phyloP scores from a whole-genome alignment of 2,888 invertebrate species.

The Lithophane leautieri region DNA sequence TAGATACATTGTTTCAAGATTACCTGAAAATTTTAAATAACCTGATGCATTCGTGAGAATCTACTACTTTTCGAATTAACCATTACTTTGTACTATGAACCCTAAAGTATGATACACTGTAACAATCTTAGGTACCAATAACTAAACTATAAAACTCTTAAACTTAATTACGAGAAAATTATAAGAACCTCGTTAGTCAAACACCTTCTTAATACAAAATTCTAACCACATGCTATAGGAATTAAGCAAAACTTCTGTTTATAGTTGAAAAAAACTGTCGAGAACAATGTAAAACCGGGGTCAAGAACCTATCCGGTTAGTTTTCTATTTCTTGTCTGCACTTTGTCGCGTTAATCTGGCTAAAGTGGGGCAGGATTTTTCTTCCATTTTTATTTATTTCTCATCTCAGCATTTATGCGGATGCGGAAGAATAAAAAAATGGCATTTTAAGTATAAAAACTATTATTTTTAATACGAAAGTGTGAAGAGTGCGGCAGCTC shows the following conservation, averaged over 20 bases:
- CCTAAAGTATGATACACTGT: neutral
- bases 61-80: neutral
- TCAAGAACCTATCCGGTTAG: conserved; percentile 49
- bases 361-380: conserved; percentile 40
- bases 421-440: conserved; percentile 21
- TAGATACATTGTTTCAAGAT: neutral
- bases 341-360: conserved; percentile 45
- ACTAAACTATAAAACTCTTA: neutral
- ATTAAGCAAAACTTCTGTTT: conserved; percentile 32
- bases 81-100: neutral
- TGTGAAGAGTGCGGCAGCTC: neutral
- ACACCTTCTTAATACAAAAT: conserved; percentile 4
- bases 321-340: conserved; percentile 48
- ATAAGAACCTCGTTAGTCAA: neutral
- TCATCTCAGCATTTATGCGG: conserved; percentile 28
- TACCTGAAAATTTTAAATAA: neutral
- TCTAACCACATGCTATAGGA: conserved; percentile 12
- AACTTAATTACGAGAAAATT: conserved; percentile 6
- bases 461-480: neutral
- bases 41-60: neutral
- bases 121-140: neutral
- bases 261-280: conserved; percentile 1
- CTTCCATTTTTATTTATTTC: conserved; percentile 46
- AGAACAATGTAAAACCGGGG: conserved; percentile 34
- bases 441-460: neutral